A percentile compares a stretch with the other conserved stretches of the same genome.
phyloP scores from a whole-genome alignment of 2,113 vertebrate species.

The Brienomyrus longianalis region DNA sequence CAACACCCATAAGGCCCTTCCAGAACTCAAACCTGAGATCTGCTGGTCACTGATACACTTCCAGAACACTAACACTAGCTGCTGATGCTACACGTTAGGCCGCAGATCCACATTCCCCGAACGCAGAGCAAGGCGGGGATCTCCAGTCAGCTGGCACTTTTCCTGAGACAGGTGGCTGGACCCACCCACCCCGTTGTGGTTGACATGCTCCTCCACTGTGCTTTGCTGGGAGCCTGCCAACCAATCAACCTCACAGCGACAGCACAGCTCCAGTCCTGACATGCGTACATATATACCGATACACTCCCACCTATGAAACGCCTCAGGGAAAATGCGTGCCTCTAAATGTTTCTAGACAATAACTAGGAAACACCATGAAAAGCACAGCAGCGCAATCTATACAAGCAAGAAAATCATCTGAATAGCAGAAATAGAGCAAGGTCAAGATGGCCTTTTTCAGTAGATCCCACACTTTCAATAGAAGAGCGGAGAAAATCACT shows the following conservation, averaged over 20 bases:
- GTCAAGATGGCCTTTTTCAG: background rate
- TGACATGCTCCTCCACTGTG: background rate
- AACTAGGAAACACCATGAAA: background rate
- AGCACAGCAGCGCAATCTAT: background rate
- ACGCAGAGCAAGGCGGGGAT: background rate
- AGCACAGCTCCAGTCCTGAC: background rate
- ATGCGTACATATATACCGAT: background rate
- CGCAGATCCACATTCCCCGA: background rate
- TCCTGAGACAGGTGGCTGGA: slow-evolving; percentile 7
- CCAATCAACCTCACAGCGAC: background rate
- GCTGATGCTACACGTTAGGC: background rate
- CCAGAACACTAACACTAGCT: background rate
- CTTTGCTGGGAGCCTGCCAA: background rate
- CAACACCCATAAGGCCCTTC: background rate
- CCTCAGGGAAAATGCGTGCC: background rate
- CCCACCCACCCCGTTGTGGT: background rate
- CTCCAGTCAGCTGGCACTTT: background rate
- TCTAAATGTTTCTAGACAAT: background rate
- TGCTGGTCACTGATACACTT: background rate
- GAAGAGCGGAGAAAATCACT: background rate
- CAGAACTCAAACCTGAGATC: background rate
- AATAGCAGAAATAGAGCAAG: background rate
- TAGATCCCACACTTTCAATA: background rate
- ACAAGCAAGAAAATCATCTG: background rate
- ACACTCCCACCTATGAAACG: background rate